Evolutionary conservation across 1,140 invertebrate species (phyloP).

Genomic region (Octopus bimaculoides): DNA sequence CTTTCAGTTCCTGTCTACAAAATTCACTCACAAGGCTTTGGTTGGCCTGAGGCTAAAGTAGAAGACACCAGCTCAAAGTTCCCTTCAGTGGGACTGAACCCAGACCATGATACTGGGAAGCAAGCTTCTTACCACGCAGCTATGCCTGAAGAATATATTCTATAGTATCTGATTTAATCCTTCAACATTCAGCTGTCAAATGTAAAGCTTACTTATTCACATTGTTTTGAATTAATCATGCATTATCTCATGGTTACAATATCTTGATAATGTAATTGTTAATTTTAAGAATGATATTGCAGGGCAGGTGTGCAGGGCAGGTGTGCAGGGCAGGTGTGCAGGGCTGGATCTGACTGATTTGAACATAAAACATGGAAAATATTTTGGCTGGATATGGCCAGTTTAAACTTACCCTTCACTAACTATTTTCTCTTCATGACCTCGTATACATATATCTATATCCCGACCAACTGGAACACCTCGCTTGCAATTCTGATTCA

Average conservation of each 20-base stretch:
- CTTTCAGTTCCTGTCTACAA: no score
- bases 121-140: no score
- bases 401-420: constrained; percentile 40
- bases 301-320: background rate
- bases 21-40: no score
- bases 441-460: constrained; percentile 45
- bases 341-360: background rate
- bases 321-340: background rate
- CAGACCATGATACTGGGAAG: no score
- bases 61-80: no score
- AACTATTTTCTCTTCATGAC: constrained; percentile 44
- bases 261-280: background rate
- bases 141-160: no score
- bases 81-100: no score
- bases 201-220: no score
- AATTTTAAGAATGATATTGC: background rate
- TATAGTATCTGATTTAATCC: no score
- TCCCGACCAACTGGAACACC: constrained; percentile 30
- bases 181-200: no score
- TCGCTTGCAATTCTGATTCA: constrained; percentile 35
- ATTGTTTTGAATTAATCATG: no score
- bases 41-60: no score
- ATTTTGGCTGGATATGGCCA: background rate
- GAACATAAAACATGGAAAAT: background rate
- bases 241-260: background rate